Conservation (phyloP, 1,140 invertebrate genomes). For the Cotesia chilonis region DNA sequence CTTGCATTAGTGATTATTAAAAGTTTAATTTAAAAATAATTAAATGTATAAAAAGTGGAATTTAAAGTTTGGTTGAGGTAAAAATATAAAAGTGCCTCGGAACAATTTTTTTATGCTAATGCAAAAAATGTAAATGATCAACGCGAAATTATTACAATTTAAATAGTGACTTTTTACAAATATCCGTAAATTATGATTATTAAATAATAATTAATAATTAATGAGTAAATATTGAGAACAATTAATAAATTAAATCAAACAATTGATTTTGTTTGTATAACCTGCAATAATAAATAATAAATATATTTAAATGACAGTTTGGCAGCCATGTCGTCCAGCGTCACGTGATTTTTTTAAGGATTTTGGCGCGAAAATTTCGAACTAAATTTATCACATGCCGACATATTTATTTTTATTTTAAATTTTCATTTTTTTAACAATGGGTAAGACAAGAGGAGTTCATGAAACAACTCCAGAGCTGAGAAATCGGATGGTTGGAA, state of each 20-base stretch:
- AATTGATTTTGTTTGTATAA: conserved; percentile 29
- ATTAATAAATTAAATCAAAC: background rate
- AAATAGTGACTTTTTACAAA: too few relatives aligned
- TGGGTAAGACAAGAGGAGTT: conserved; percentile 63
- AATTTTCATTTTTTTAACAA: conserved; percentile 37
- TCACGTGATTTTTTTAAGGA: conserved; percentile 51
- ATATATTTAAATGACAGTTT: conserved; percentile 40
- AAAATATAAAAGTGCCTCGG: conserved; percentile 25
- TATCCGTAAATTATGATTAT: too few relatives aligned
- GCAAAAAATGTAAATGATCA: background rate
- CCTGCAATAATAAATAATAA: conserved; percentile 21
- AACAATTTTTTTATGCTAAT: background rate
- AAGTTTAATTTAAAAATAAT: background rate
- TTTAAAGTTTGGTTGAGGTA: conserved; percentile 30
- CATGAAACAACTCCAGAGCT: conserved; percentile 64
- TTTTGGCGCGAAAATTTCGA: conserved; percentile 43
- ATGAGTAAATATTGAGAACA: background rate
- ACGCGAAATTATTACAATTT: too few relatives aligned
- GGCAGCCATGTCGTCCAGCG: conserved; percentile 40
- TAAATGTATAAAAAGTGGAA: background rate
- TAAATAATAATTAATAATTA: too few relatives aligned
- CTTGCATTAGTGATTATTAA: conserved; percentile 36
- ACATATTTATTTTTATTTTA: background rate
- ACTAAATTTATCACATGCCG: background rate
- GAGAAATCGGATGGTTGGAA: conserved; percentile 63